Base-by-base conservation (phyloP, 2,797 vertebrate species). In the Muraenolepis orangiensis region DNA sequence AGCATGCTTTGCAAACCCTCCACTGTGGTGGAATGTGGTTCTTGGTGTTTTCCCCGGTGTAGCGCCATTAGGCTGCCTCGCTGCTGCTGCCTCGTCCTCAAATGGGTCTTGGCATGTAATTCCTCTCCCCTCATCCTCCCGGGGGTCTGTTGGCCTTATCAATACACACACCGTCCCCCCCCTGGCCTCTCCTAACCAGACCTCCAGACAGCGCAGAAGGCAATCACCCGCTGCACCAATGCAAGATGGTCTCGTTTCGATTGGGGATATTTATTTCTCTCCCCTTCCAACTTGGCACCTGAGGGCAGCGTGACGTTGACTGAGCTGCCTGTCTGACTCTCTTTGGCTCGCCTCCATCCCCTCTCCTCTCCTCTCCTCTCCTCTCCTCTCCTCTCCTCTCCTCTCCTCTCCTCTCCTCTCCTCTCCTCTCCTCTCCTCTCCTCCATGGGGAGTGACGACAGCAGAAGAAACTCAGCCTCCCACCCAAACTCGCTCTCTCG, bases 41-140 rank as follows among this genome's bases (percentile, higher is more conserved):
- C 75, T 40, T 40, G 12, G 38, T 12, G 38, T 40, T 40, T 40
- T 14, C 38, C 38, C 38, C 7, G 38, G 38, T 13, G 61, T 71
- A 72, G 79, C 78, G 85, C 73, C 82, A 75, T 69, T 81, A 67
- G 84, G 79, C 77, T 7, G 51, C 79, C 81, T 69, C 11, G 51
- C 81, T 80, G 82, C 78, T n/a, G n/a, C 82, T 72, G 57, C 46
- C 74, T 81, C 78, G 74, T 73, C 81, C 20, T 28, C 76, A 88
- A 90, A 87, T 87, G 77, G 79, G 76, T 82, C 83, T 82, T 82
- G 89, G 89, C 91, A 77, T 89, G 87, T 89, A 82, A 90, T 91
- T 91, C 80, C 78, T 79, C 78, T 86, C 85, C 82, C 82, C 83
- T 74, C 71, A 78, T 77, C 80, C 76, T 86, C 82, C 84, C 75